Evolutionary conservation across 2,113 vertebrate genomes (phyloP).

Genomic region (Hypomesus transpacificus): DNA sequence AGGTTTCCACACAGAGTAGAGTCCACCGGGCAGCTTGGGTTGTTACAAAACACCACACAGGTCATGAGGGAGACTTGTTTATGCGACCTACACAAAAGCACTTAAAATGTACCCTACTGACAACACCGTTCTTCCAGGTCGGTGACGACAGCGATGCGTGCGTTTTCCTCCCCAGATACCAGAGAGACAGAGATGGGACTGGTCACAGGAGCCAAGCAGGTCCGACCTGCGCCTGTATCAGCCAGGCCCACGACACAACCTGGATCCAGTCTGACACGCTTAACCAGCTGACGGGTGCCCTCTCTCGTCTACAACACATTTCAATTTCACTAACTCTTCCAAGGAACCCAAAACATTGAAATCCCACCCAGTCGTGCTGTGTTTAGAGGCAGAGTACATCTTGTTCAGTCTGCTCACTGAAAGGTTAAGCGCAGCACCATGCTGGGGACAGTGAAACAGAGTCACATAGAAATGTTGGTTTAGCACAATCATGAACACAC

Average conservation of each 20-base stretch:
- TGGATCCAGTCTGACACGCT: too few species aligned
- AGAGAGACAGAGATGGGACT: too few species aligned
- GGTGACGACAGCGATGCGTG: background rate
- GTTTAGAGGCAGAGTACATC: background rate
- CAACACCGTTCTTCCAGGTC: background rate
- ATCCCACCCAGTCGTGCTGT: background rate
- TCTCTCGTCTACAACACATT: too few species aligned
- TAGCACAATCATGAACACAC: conserved; percentile 21
- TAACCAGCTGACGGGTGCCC: too few species aligned
- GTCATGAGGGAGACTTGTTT: background rate
- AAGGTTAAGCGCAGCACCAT: too few species aligned
- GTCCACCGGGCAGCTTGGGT: conserved; percentile 40
- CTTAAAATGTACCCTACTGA: too few species aligned
- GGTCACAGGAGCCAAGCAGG: too few species aligned
- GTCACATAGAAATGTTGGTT: background rate
- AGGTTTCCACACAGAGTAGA: background rate
- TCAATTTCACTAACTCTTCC: too few species aligned
- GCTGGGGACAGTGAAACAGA: background rate
- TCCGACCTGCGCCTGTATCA: too few species aligned
- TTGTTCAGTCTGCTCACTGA: background rate
- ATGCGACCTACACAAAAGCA: too few species aligned
- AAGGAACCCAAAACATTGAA: too few species aligned
- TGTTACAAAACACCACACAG: conserved; percentile 39
- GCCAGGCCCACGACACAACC: too few species aligned
- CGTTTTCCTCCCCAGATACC: background rate